Evolutionary conservation across 2,797 vertebrate genomes (phyloP).

Genomic region (Myotis pilosus): DNA sequence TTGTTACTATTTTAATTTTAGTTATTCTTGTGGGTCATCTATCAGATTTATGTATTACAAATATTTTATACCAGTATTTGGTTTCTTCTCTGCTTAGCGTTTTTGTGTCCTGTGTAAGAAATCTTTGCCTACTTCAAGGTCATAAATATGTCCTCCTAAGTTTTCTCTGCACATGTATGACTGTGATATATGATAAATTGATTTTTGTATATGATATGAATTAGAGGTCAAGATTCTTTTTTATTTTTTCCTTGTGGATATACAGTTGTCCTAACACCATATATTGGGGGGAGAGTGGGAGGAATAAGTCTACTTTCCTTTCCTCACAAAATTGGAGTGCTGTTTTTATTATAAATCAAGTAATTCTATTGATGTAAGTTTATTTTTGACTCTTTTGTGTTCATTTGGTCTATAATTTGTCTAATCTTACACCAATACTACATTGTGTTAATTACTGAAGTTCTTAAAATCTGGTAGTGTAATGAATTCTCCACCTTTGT

Average conservation of each 20-base stretch:
- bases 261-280: neutral
- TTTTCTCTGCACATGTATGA: neutral
- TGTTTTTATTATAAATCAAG: neutral
- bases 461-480: neutral
- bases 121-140: neutral
- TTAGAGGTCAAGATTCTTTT: neutral
- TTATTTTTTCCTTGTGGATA: neutral
- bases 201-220: neutral
- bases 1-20: neutral
- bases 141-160: neutral
- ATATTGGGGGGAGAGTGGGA: neutral
- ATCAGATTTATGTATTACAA: neutral
- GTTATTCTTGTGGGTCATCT: neutral
- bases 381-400: neutral
- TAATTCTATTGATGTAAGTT: neutral
- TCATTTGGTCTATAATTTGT: neutral
- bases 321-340: neutral
- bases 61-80: neutral
- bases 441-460: neutral
- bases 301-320: neutral
- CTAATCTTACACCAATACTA: neutral
- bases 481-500: neutral
- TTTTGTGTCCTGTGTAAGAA: neutral
- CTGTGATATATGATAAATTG: neutral
- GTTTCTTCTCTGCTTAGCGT: neutral